These are phyloP conservation scores for Potamarius usumacintae DNA, from an alignment of 2,113 vertebrate species.

Conservation along the genomic window DNA sequence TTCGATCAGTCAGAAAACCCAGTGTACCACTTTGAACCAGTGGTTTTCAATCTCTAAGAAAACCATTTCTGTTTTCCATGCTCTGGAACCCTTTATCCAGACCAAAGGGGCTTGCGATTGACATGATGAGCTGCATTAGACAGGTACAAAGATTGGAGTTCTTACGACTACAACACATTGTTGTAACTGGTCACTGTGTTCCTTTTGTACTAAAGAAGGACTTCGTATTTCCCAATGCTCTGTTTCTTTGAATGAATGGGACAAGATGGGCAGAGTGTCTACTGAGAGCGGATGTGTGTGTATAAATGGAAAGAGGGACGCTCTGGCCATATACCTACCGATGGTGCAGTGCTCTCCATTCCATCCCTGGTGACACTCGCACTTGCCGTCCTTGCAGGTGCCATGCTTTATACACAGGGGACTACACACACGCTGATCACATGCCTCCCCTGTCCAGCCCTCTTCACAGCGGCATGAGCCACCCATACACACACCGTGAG, in stretches of 20 bases:
- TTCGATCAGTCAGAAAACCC: constrained; percentile 12
- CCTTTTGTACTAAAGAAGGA: constrained; percentile 4
- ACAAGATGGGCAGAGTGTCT: constrained; percentile 13
- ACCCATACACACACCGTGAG: constrained; percentile 94
- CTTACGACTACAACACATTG: background rate
- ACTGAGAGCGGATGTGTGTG: background rate
- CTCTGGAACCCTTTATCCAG: background rate
- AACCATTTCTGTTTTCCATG: background rate
- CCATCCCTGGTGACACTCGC: constrained; percentile 99
- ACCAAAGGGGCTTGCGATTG: background rate
- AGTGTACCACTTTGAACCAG: background rate
- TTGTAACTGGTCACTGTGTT: background rate
- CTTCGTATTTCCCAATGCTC: constrained; percentile 5
- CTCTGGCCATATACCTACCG: constrained; percentile 88
- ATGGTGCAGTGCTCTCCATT: constrained; percentile 99
- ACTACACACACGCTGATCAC: constrained; percentile 97
- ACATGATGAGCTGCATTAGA: constrained; percentile 1
- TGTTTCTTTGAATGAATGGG: constrained; percentile 14
- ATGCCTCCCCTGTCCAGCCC: constrained; percentile 93
- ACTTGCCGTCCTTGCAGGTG: constrained; percentile 98
- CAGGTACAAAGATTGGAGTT: background rate
- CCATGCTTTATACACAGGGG: constrained; percentile 97
- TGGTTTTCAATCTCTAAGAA: background rate
- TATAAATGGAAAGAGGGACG: constrained; percentile 64
- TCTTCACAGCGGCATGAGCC: constrained; percentile 97